These are phyloP conservation scores for Hippopotamyrus pictus DNA, from an alignment of 2,797 vertebrate species.

Conservation along the genomic window DNA sequence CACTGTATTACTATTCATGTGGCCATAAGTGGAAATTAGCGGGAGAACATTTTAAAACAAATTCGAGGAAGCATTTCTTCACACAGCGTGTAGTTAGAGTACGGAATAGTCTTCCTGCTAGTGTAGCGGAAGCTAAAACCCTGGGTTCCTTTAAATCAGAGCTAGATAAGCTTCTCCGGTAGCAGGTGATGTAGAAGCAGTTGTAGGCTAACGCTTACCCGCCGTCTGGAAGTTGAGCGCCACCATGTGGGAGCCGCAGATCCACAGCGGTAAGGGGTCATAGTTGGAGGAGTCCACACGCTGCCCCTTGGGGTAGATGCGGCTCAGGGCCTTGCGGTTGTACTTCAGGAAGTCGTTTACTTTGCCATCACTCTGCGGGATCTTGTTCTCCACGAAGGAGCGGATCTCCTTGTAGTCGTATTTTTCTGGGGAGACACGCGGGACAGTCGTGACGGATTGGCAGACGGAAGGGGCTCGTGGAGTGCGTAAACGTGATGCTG, in stretches of 20 bases:
- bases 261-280: slow-evolving; percentile 86
- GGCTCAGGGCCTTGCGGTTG: slow-evolving; percentile 84
- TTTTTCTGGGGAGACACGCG: slow-evolving; percentile 52
- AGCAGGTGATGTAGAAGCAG: not conserved
- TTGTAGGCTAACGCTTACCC: slow-evolving; percentile 58
- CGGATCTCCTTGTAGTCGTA: slow-evolving; percentile 88
- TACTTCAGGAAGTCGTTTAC: slow-evolving; percentile 73
- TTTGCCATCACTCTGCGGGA: slow-evolving; percentile 64
- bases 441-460: not conserved
- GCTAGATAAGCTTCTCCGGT: not conserved
- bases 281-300: slow-evolving; percentile 96
- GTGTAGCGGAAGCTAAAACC: no score
- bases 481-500: not conserved
- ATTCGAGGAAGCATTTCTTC: no score
- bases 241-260: slow-evolving; percentile 87
- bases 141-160: no score
- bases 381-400: slow-evolving; percentile 91
- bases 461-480: not conserved
- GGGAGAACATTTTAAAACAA: no score
- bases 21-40: no score
- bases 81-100: no score
- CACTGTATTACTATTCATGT: no score
- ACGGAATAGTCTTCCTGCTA: no score
- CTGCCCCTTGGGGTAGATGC: slow-evolving; percentile 89
- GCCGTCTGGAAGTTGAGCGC: slow-evolving; percentile 94